These are phyloP conservation scores for Oopsacas minuta DNA, from an alignment of 37 sponge, comb jelly and placozoan species.

Conservation along the genomic window DNA sequence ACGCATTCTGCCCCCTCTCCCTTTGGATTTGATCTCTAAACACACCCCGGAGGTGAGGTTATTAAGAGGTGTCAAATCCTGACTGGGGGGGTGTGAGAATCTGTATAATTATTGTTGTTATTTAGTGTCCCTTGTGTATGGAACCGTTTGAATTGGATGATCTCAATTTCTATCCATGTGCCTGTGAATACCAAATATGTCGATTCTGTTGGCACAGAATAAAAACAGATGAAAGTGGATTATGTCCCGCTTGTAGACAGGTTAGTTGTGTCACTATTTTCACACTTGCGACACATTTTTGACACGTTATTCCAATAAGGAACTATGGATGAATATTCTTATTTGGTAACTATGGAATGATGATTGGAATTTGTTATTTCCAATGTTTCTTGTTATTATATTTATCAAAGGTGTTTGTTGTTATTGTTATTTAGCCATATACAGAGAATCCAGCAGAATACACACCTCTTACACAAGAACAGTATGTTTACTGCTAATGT, in stretches of 20 bases:
- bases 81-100: too few species aligned
- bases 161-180: slow-evolving; percentile 87
- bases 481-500: slow-evolving; percentile 28
- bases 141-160: slow-evolving; percentile 84
- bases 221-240: slow-evolving; percentile 77
- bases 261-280: slow-evolving; percentile 29
- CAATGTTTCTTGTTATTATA: too few species aligned
- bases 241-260: slow-evolving; percentile 86
- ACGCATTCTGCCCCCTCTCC: too few species aligned
- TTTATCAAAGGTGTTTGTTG: too few species aligned
- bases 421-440: slow-evolving; percentile 43
- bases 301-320: not conserved
- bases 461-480: slow-evolving; percentile 66
- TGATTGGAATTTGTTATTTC: too few species aligned
- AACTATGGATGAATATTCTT: too few species aligned
- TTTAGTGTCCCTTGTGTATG: slow-evolving; percentile 94
- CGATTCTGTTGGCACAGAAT: slow-evolving; percentile 95
- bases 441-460: slow-evolving; percentile 84
- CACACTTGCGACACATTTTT: not conserved
- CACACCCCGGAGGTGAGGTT: too few species aligned
- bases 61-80: too few species aligned
- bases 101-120: too few species aligned
- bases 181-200: slow-evolving; percentile 91
- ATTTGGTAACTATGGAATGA: too few species aligned
- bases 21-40: too few species aligned